Base-by-base conservation (phyloP, 1,140 invertebrate species). In the Drosophila equinoxialis region DNA sequence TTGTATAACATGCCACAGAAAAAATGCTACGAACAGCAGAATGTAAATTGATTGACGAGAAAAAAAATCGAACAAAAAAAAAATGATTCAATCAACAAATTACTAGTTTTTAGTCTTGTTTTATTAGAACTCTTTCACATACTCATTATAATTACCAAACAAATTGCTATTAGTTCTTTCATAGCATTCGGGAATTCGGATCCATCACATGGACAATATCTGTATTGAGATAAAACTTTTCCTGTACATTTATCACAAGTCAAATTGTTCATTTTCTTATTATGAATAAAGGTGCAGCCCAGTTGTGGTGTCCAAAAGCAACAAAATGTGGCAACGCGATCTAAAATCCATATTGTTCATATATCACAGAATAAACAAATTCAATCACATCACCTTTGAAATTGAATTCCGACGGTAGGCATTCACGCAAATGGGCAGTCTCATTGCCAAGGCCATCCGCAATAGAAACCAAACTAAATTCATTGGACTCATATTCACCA, bases 61-160 rank as follows among this genome's bases (percentile, higher is more conserved):
- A 30, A 30, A 30, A 6, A 30, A 30, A 30, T 2, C 1, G 1
- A 2, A 23, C 1, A 30, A 30, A 6, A 6, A 6, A 30, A 30
- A 30, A 30, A 75, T 79, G 73, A 86, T 85, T 85, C 82, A 85
- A 85, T 85, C 82, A 86, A 73, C 82, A 69, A 23, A 41, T 20
- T 30, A 1, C 8, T 7, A 23, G 17, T 51, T 51, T 51, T 51
- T 23, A 13, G 10, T 51, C 1, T 8, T 48, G 6, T 6, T 20
- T 20, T 23, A 3, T 51, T 20, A 11, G 45, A 51, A 20, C 0
- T 23, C 10, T 51, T 8, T 23, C 10, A 8, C 17, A 20, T 0
- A 17, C 11, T 3, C 4, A 10, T 51, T 11, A 13, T 5, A 39
- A 51, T 51, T 23, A 11, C 3, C 13, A 23, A 51, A 5, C 3